Evolutionary conservation across 1,140 invertebrate species (phyloP).

Genomic region (Pararge aegeria): DNA sequence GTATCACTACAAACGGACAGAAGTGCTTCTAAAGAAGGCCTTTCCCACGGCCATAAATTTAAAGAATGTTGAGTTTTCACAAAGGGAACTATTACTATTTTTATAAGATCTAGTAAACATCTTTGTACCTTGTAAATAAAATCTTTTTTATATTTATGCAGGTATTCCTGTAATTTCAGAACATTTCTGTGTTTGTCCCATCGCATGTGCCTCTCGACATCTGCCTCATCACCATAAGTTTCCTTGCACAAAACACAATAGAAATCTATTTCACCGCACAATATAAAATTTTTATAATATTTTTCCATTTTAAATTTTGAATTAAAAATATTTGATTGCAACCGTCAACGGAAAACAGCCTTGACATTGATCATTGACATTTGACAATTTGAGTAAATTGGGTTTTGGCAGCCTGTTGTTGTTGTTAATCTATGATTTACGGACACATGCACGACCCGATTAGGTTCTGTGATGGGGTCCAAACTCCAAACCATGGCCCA

Average conservation of each 20-base stretch:
- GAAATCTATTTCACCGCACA: constrained; percentile 49
- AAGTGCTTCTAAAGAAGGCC: no score
- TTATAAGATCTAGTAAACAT: not conserved
- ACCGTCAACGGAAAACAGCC: not conserved
- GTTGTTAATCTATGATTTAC: not conserved
- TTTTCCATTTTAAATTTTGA: no score
- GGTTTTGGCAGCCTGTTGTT: no score
- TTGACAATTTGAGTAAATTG: no score
- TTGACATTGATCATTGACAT: no score
- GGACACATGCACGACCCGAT: no score
- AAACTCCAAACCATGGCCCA: no score
- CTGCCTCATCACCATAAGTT: constrained; percentile 27
- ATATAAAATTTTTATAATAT: constrained; percentile 52
- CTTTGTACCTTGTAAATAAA: constrained; percentile 48
- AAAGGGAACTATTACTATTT: not conserved
- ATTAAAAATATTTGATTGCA: no score
- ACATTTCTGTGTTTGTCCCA: constrained; percentile 50
- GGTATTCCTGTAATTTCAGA: constrained; percentile 34
- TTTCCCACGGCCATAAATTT: no score
- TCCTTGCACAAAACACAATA: constrained; percentile 52
- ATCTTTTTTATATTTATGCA: constrained; percentile 41
- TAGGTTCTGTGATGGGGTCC: no score
- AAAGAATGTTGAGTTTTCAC: no score
- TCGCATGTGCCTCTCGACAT: constrained; percentile 53
- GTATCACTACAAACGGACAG: no score